A percentile compares a stretch with the other conserved stretches of the same genome.
Conservation (phyloP, 2,113 vertebrate genomes). For the Phaethon lepturus region DNA sequence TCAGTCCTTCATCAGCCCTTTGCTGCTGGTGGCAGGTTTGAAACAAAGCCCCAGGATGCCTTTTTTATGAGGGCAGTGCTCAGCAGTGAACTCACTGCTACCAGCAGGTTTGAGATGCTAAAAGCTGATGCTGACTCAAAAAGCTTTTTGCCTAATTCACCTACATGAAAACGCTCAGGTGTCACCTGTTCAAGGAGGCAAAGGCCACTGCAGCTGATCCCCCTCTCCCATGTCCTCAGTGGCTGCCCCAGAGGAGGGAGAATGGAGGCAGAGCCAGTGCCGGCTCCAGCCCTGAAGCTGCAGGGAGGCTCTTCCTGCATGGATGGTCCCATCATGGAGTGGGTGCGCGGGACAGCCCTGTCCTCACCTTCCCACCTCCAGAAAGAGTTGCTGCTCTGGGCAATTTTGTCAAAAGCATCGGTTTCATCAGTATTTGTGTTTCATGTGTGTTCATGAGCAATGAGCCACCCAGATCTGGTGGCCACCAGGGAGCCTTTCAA, state of each 20-base stretch:
- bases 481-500: rapidly evolving
- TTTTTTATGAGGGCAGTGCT: neutral
- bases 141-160: neutral
- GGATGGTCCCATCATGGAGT: rapidly evolving
- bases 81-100: rapidly evolving
- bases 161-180: rapidly evolving
- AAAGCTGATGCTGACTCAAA: neutral
- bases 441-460: neutral
- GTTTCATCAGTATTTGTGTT: neutral
- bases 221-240: neutral
- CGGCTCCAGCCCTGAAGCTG: neutral
- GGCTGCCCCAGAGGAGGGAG: neutral
- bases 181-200: neutral
- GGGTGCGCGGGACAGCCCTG: neutral
- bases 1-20: neutral
- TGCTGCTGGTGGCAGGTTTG: neutral
- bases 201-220: neutral
- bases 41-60: neutral
- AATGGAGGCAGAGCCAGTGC: neutral
- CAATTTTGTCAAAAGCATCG: neutral
- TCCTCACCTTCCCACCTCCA: neutral
- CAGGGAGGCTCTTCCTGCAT: neutral
- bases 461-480: neutral
- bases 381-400: neutral
- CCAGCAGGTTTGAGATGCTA: rapidly evolving